Evolutionary conservation across 2,888 invertebrate species (phyloP), one percentile per base, ranked within the genome.

Genomic region (Phyllotreta cruciferae): DNA sequence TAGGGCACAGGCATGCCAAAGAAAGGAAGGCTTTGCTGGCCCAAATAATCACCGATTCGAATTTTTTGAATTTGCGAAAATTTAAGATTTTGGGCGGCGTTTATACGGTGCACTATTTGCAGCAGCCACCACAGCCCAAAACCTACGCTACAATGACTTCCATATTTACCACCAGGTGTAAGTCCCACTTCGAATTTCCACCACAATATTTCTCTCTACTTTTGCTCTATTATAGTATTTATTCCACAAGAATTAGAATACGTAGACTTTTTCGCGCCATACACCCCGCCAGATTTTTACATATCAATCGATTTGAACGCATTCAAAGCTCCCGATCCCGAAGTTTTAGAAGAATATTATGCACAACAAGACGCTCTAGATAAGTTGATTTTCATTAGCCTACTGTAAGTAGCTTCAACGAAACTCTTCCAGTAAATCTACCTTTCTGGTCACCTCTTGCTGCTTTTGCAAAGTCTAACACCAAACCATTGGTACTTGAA

Each of bases 101-200:
- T 0, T 88, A 88, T 64, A 86, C 87, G 69, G 79, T 94, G 50
- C 89, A 94, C 73, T 82, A 93, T 53, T 80, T 93, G 55, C 83
- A 87, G 55, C 91, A 91, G 10, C 94, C 94, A 0, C 90, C 92
- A 0, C 94, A 94, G 71, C 89, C 91, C 0, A 88, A 88, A 66
- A 81, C 81, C 6, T 83, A 87, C 79, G 77, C 79, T 0, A 81
- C 81, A 6, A 75, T 78, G 24, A 6, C 47, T 2, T 82, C 83
- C 0, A 77, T 87, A 44, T 77, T 77, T 0, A 69, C 88, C 0
- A 87, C 88, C 0, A 83, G 85, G 5, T 77, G 89, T 89, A 76
- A 85, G 85, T 81, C 9, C 1, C 3, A 44, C 6, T 10, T 10
- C 42, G 6, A 7, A 36, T 52, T 53, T 41, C 2, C 3, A 41